phyloP scores from a whole-genome alignment of 2,888 invertebrate species.

The Colostygia pectinataria region DNA sequence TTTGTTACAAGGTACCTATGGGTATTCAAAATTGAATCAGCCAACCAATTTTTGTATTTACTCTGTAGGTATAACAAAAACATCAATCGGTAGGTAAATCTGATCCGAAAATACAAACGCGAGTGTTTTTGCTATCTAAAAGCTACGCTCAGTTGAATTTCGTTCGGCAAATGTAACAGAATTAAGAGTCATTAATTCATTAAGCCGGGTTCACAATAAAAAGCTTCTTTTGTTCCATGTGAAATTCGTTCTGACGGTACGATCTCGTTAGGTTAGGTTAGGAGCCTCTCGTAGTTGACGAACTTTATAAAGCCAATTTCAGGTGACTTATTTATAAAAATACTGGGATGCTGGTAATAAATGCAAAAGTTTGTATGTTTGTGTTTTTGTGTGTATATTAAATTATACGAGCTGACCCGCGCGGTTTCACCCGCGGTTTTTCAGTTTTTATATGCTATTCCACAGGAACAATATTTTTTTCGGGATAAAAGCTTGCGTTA shows the following conservation, averaged over 20 bases:
- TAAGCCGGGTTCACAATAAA: conserved; percentile 44
- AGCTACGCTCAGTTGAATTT: conserved; percentile 27
- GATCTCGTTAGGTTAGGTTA: conserved; percentile 20
- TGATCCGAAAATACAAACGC: conserved; percentile 16
- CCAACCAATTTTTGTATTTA: no score
- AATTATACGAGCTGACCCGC: no score
- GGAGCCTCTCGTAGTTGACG: conserved; percentile 10
- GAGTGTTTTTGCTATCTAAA: conserved; percentile 25
- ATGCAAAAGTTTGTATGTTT: no score
- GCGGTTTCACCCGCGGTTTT: no score
- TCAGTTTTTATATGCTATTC: no score
- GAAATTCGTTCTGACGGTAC: conserved; percentile 38
- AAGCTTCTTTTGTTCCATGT: conserved; percentile 39
- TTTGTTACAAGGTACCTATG: no score
- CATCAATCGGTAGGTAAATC: conserved; percentile 14
- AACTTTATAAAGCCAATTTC: conserved; percentile 19
- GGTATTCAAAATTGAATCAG: no score
- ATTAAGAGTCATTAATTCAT: conserved; percentile 47
- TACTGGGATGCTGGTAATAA: no score
- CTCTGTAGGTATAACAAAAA: conserved; percentile 7
- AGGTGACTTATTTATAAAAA: no score
- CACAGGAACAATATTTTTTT: no score
- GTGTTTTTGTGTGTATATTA: no score
- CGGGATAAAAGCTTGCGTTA: no score
- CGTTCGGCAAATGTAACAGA: conserved; percentile 30